Percentiles rank a stretch among this genome's conserved stretches.
Conservation (phyloP, 1,140 invertebrate genomes). For the Cyclina sinensis region DNA sequence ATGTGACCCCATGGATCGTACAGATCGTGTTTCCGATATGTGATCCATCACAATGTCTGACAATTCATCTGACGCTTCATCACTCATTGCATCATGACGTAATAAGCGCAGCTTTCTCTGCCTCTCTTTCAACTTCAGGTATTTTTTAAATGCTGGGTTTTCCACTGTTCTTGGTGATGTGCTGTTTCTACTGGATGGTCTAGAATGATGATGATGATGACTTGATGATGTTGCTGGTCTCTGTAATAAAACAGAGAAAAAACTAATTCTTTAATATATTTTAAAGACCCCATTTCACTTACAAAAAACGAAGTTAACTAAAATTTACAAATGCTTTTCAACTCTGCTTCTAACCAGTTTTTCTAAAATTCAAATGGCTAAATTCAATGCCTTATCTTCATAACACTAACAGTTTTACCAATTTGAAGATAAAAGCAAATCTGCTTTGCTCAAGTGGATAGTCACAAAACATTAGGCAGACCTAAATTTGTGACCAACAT, state of each 20-base stretch:
- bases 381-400: no score
- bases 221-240: conserved; percentile 31
- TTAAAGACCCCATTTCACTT: no score
- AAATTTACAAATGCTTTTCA: no score
- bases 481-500: no score
- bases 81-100: conserved; percentile 40
- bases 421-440: no score
- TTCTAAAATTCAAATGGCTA: no score
- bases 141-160: conserved; percentile 61
- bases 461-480: no score
- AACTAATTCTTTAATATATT: no score
- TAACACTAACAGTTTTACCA: no score
- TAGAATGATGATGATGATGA: conserved; percentile 16
- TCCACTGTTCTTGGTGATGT: conserved; percentile 38
- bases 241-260: not conserved
- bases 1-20: conserved; percentile 42
- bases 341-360: no score
- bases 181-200: conserved; percentile 48
- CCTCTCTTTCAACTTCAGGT: conserved; percentile 60
- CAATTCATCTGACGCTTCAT: conserved; percentile 59
- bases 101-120: conserved; percentile 57
- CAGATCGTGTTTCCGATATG: conserved; percentile 54
- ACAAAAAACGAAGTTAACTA: no score
- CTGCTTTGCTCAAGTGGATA: no score
- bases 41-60: conserved; percentile 53